These are phyloP conservation scores for Poeciliopsis infans DNA, from an alignment of 2,797 vertebrate species.

Conservation along the genomic window DNA sequence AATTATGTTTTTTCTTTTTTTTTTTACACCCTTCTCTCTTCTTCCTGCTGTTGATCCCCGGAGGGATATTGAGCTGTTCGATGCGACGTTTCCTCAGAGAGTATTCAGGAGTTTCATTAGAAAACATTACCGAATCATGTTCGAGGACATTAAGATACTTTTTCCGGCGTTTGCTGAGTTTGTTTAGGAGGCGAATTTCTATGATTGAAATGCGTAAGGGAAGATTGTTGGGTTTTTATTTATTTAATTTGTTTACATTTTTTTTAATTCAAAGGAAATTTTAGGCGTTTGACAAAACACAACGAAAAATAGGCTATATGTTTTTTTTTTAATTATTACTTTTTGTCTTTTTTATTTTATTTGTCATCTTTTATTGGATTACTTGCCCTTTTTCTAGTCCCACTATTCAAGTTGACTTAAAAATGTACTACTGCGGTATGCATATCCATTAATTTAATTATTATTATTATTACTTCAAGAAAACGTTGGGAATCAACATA, in stretches of 20 bases:
- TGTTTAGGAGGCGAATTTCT: neutral
- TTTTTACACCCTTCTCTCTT: conserved; percentile 7
- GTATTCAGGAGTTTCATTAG: conserved; percentile 65
- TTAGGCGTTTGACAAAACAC: neutral
- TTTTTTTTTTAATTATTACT: no score
- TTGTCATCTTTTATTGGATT: neutral
- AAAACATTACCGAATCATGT: conserved; percentile 43
- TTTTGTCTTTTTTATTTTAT: neutral
- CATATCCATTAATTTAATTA: neutral
- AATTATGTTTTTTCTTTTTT: conserved; percentile 68
- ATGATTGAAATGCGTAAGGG: neutral
- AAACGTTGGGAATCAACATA: neutral
- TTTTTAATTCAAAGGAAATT: neutral
- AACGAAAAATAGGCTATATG: neutral
- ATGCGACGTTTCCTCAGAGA: conserved; percentile 68
- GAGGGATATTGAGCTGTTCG: conserved; percentile 63
- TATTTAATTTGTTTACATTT: no score
- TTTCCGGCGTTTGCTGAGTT: conserved; percentile 37
- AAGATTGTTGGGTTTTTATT: neutral
- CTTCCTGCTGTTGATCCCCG: conserved; percentile 54
- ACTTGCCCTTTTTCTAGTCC: neutral
- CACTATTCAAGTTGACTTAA: neutral
- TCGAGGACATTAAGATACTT: neutral
- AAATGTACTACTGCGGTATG: neutral
- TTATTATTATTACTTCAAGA: neutral